These are phyloP conservation scores for Myodes glareolus DNA, from an alignment of 2,113 vertebrate species.

Conservation along the genomic window DNA sequence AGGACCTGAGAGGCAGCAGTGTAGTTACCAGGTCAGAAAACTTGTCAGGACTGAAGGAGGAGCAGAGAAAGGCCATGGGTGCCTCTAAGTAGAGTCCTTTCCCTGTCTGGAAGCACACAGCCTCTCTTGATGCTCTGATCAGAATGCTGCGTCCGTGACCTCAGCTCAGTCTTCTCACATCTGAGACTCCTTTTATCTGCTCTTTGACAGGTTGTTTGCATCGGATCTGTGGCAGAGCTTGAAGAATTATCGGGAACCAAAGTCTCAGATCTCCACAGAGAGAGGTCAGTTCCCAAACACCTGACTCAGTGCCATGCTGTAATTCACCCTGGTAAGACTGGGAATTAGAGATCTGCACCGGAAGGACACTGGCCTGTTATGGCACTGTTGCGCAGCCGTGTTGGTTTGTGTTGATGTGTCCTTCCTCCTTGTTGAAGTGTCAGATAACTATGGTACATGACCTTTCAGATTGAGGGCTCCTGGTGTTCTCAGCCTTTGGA, in stretches of 20 bases:
- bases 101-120: not conserved
- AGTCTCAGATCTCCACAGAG: conserved; percentile 95
- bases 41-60: not conserved
- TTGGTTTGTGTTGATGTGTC: not conserved
- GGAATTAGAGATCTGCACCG: not conserved
- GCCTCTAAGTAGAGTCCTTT: too few relatives aligned
- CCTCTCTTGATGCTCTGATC: not conserved
- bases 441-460: not conserved
- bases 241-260: conserved; percentile 93
- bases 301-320: not conserved
- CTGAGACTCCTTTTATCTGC: conserved; percentile 6
- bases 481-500: not conserved
- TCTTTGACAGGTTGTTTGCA: conserved; percentile 92
- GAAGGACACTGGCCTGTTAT: not conserved
- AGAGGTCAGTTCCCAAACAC: conserved; percentile 89
- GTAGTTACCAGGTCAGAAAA: not conserved
- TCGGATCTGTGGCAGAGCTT: conserved; percentile 94
- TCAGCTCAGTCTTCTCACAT: not conserved
- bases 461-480: not conserved
- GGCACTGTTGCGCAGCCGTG: not conserved
- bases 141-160: not conserved
- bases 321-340: not conserved
- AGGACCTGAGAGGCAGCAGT: not conserved
- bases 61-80: not conserved
- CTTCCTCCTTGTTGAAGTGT: not conserved